Evolutionary conservation across 1,140 invertebrate genomes (phyloP).

Genomic region (Subanguina moxae): DNA sequence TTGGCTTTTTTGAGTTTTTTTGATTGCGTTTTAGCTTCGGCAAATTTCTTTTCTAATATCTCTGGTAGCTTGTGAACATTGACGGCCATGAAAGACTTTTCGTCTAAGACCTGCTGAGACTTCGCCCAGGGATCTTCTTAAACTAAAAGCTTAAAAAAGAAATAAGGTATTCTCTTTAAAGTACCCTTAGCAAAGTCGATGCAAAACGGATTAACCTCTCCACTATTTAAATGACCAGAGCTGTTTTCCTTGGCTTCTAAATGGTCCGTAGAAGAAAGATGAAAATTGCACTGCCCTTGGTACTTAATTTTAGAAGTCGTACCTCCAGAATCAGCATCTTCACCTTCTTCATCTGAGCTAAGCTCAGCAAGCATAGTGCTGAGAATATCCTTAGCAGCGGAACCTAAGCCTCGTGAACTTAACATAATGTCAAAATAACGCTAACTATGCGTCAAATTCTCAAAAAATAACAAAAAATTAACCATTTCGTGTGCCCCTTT

Average conservation of each 20-base stretch:
- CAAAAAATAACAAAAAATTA: neutral
- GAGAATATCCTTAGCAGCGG: constrained; percentile 22
- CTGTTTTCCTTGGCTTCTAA: constrained; percentile 17
- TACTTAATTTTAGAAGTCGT: neutral
- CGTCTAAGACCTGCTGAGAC: constrained; percentile 62
- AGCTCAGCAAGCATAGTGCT: constrained; percentile 29
- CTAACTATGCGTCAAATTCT: too few relatives aligned
- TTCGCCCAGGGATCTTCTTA: constrained; percentile 38
- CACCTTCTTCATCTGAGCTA: constrained; percentile 24
- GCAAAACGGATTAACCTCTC: constrained; percentile 55
- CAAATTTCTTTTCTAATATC: constrained; percentile 65
- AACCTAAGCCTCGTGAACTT: too few relatives aligned
- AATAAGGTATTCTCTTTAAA: constrained; percentile 5
- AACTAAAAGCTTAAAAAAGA: constrained; percentile 7
- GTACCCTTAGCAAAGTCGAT: constrained; percentile 45
- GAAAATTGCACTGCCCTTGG: too few relatives aligned
- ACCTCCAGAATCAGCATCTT: neutral
- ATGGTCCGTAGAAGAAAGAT: neutral
- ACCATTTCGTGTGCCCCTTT: constrained; percentile 15
- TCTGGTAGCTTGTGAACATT: constrained; percentile 61
- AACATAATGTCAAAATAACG: too few relatives aligned
- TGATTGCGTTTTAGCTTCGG: constrained; percentile 59
- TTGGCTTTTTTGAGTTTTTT: constrained; percentile 57
- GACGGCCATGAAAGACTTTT: constrained; percentile 61
- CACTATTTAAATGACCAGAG: neutral